These are phyloP conservation scores for Podarcis cretensis DNA, from an alignment of 2,113 vertebrate species.

Conservation along the genomic window DNA sequence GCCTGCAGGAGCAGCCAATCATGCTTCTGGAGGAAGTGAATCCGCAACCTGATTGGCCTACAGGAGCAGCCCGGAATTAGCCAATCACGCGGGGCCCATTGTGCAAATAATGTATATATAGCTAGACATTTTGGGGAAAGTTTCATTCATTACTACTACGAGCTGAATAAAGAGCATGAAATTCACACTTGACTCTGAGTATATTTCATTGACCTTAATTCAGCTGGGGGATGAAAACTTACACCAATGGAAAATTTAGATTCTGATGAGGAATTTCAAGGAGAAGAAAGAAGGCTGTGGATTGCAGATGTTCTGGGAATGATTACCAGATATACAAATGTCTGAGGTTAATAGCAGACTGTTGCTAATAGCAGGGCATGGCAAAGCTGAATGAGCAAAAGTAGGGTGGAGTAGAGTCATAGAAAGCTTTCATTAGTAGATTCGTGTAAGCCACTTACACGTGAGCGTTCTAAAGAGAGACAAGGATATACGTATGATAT, in stretches of 20 bases:
- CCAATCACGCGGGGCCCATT: too few species aligned
- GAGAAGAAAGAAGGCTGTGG: neutral
- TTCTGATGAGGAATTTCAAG: too few species aligned
- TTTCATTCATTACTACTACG: too few species aligned
- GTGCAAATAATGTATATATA: too few species aligned
- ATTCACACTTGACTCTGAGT: too few species aligned
- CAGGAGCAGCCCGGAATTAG: too few species aligned
- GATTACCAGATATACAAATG: neutral
- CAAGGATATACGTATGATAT: neutral
- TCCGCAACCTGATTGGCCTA: too few species aligned
- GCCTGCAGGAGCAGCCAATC: too few species aligned
- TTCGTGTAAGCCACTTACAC: neutral
- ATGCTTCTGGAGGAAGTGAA: too few species aligned
- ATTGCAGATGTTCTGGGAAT: neutral
- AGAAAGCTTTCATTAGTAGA: neutral
- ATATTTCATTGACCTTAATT: too few species aligned
- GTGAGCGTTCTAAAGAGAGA: neutral
- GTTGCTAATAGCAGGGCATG: neutral
- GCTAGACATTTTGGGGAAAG: too few species aligned
- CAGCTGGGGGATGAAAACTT: neutral
- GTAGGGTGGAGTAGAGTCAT: neutral
- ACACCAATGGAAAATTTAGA: neutral
- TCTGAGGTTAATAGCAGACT: neutral
- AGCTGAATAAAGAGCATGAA: too few species aligned
- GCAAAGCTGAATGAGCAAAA: neutral